Evolutionary conservation across 2,888 invertebrate genomes (phyloP).

Genomic region (Drosophila borborema): DNA sequence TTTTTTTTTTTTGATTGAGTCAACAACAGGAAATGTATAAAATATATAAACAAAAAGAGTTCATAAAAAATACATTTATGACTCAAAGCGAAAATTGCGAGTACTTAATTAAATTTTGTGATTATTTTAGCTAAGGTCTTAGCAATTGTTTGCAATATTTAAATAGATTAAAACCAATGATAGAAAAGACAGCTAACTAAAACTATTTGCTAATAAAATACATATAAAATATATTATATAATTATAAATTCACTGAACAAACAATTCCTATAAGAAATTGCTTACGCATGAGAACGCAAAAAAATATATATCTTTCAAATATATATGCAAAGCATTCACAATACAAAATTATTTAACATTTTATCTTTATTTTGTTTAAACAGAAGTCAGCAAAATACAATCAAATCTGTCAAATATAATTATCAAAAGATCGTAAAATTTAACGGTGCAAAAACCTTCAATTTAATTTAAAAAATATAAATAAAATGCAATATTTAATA

Average conservation of each 20-base stretch:
- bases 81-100: conserved; percentile 14
- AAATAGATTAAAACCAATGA: not conserved
- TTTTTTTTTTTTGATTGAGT: conserved; percentile 10
- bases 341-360: no score
- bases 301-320: no score
- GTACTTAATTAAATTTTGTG: not conserved
- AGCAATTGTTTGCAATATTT: conserved; percentile 2
- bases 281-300: not conserved
- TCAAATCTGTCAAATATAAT: not conserved
- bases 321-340: no score
- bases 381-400: not conserved
- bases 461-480: not conserved
- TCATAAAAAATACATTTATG: conserved; percentile 11
- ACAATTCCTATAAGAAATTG: not conserved
- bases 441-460: not conserved
- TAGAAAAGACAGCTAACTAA: not conserved
- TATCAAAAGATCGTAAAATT: not conserved
- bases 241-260: not conserved
- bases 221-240: not conserved
- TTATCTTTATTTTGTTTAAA: not conserved
- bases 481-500: not conserved
- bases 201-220: not conserved
- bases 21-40: conserved; percentile 45
- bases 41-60: conserved; percentile 13
- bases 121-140: conserved; percentile 6